These are phyloP conservation scores for Pollenia labialis DNA, from an alignment of 2,888 invertebrate genomes.

Conservation along the genomic window DNA sequence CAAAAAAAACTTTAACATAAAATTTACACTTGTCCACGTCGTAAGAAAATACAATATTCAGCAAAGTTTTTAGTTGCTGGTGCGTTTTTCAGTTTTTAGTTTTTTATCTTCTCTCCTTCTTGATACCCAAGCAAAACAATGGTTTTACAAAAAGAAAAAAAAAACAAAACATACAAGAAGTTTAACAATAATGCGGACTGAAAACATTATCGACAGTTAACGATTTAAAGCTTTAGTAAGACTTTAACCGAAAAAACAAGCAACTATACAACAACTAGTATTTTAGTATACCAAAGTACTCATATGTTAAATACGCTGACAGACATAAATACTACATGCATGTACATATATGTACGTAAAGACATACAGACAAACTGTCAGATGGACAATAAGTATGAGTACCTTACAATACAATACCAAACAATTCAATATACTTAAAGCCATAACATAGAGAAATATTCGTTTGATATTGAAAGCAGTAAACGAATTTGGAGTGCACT, in stretches of 20 bases:
- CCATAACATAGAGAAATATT: slow-evolving; percentile 7
- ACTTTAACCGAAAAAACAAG: slow-evolving; percentile 39
- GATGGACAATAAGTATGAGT: slow-evolving; percentile 15
- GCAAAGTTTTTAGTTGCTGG: slow-evolving; percentile 12
- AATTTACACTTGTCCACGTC: slow-evolving; percentile 79
- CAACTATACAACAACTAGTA: slow-evolving; percentile 56
- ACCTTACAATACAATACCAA: slow-evolving; percentile 45
- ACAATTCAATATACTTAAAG: slow-evolving; percentile 55
- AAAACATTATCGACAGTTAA: slow-evolving; percentile 67
- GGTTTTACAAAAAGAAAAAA: slow-evolving; percentile 12
- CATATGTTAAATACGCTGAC: slow-evolving; percentile 75
- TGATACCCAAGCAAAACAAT: slow-evolving; percentile 56
- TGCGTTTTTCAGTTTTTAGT: slow-evolving; percentile 5
- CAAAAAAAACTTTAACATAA: slow-evolving; percentile 76
- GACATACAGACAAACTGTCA: slow-evolving; percentile 38
- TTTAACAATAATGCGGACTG: slow-evolving; percentile 56
- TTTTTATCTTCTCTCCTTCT: slow-evolving; percentile 13
- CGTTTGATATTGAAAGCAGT: background rate
- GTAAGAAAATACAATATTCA: slow-evolving; percentile 46
- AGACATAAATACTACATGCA: slow-evolving; percentile 72
- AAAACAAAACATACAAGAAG: slow-evolving; percentile 37
- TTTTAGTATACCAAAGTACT: slow-evolving; percentile 68
- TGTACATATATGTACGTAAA: slow-evolving; percentile 25
- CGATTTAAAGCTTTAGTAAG: slow-evolving; percentile 66
- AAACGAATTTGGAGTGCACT: slow-evolving; percentile 7